Percentiles rank a stretch among this genome's conserved stretches.
These are phyloP conservation scores for Cyclophora punctaria DNA, from an alignment of 2,888 invertebrate genomes.

Conservation along the genomic window DNA sequence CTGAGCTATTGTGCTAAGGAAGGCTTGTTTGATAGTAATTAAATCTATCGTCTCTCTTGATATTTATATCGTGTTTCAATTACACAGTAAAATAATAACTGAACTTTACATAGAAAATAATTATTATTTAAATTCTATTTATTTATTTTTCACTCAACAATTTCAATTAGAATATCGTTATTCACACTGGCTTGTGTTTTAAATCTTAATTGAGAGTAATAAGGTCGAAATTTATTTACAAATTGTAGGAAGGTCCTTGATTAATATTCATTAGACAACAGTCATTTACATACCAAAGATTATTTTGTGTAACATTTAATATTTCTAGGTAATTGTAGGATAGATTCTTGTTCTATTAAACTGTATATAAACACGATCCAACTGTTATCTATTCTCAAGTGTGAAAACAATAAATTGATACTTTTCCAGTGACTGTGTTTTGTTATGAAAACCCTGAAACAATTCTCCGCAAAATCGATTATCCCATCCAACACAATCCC, in stretches of 20 bases:
- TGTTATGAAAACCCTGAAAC: conserved; percentile 8
- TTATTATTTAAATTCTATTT: too few species aligned
- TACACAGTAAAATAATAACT: too few species aligned
- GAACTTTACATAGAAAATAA: too few species aligned
- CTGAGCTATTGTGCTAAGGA: too few species aligned
- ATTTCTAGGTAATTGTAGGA: conserved; percentile 7
- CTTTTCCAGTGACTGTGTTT: conserved; percentile 49
- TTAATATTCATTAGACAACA: conserved; percentile 29
- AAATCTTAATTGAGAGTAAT: neutral
- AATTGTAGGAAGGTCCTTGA: conserved; percentile 8
- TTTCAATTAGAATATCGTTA: too few species aligned
- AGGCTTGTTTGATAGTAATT: too few species aligned
- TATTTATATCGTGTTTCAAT: too few species aligned
- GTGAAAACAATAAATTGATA: conserved; percentile 69
- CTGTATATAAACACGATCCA: conserved; percentile 38
- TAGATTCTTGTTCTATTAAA: conserved; percentile 9
- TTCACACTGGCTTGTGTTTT: too few species aligned
- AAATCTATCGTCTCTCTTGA: too few species aligned
- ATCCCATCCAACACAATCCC: too few species aligned
- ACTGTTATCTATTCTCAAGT: conserved; percentile 39
- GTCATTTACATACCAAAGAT: conserved; percentile 43
- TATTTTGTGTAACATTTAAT: conserved; percentile 19
- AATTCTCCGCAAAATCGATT: too few species aligned
- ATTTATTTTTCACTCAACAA: too few species aligned
- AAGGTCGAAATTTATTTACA: conserved; percentile 8